Conservation (phyloP, 2,797 vertebrate species). For the Neopelma chrysocephalum region DNA sequence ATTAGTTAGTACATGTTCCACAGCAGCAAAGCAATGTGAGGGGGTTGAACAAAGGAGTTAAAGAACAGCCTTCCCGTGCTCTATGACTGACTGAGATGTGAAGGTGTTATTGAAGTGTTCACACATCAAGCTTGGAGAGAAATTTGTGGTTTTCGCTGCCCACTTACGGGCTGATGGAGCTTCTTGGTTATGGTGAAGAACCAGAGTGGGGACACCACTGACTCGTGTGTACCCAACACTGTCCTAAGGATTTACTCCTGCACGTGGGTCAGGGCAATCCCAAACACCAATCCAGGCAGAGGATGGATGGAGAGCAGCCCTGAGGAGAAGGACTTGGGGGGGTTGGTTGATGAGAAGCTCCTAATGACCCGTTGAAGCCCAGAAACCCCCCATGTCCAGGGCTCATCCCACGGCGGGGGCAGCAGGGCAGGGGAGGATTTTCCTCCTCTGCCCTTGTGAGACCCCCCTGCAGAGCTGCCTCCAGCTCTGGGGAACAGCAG, state of each 20-base stretch:
- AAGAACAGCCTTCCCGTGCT: background rate
- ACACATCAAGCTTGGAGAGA: background rate
- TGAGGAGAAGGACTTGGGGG: background rate
- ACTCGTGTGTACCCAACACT: rapidly evolving
- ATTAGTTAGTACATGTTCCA: slow-evolving; percentile 22
- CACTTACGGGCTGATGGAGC: background rate
- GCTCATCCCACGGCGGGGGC: background rate
- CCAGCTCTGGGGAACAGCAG: background rate
- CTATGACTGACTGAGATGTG: background rate
- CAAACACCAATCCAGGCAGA: background rate
- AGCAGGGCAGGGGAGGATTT: background rate
- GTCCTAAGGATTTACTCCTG: background rate
- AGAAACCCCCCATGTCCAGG: rapidly evolving
- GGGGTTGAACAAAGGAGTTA: slow-evolving; percentile 4
- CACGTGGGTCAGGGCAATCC: background rate
- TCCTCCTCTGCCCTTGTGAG: background rate
- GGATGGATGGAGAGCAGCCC: background rate
- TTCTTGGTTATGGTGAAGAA: background rate
- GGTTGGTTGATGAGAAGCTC: background rate
- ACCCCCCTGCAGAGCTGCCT: background rate
- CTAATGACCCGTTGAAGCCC: rapidly evolving
- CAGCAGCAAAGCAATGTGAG: background rate
- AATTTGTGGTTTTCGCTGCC: background rate
- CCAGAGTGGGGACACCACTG: background rate
- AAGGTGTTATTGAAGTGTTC: background rate